These are phyloP conservation scores for Spatulosminthurus flaviceps DNA, from an alignment of 2,888 invertebrate species.

Conservation along the genomic window DNA sequence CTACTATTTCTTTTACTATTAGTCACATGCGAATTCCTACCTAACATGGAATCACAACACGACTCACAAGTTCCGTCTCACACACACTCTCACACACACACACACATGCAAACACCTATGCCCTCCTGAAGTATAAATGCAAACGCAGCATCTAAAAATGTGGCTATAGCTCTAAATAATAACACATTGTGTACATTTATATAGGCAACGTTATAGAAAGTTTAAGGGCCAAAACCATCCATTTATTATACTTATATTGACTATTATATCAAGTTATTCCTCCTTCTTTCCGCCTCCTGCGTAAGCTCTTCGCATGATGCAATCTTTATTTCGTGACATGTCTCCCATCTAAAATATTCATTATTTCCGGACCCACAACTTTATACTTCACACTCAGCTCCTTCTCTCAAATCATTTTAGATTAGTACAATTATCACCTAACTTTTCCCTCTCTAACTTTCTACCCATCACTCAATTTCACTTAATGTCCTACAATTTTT, in stretches of 20 bases:
- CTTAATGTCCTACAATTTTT: background rate
- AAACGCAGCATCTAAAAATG: too few species aligned
- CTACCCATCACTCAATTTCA: background rate
- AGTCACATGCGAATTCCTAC: too few species aligned
- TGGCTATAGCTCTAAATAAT: too few species aligned
- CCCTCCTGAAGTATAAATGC: too few species aligned
- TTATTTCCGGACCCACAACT: background rate
- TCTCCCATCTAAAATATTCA: background rate
- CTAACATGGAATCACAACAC: too few species aligned
- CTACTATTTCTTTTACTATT: background rate
- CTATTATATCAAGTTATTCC: background rate
- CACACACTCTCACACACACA: too few species aligned
- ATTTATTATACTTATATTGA: too few species aligned
- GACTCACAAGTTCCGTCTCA: too few species aligned
- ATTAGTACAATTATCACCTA: slow-evolving; percentile 7
- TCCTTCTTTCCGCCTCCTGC: background rate
- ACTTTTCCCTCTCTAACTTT: background rate
- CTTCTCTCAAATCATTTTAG: background rate
- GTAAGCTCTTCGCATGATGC: background rate
- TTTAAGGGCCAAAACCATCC: too few species aligned
- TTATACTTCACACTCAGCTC: slow-evolving; percentile 1
- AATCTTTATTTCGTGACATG: background rate
- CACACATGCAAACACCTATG: too few species aligned
- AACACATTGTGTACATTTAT: too few species aligned
- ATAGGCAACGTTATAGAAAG: too few species aligned